phyloP scores from a whole-genome alignment of 2,113 vertebrate genomes.

The Stomatorhinus ivindoensis region DNA sequence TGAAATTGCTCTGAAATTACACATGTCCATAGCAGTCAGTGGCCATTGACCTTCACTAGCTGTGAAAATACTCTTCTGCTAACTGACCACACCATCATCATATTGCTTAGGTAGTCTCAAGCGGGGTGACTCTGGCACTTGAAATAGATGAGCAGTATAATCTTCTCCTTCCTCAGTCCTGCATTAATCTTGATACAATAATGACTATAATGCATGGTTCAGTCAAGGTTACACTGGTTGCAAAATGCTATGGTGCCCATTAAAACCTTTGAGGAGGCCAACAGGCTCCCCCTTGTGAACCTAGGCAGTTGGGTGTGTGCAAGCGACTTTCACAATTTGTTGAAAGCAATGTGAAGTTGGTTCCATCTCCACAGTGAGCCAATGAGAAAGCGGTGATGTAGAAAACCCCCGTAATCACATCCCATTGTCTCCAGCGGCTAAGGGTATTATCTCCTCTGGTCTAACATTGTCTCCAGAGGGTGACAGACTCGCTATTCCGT shows the following conservation, averaged over 20 bases:
- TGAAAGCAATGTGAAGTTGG: slow-evolving; percentile 3
- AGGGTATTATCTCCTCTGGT: slow-evolving; percentile 11
- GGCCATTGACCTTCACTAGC: neutral
- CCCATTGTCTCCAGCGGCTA: slow-evolving; percentile 15
- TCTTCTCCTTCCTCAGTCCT: neutral
- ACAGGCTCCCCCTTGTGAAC: neutral
- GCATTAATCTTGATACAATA: neutral
- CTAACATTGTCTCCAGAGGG: slow-evolving; percentile 13
- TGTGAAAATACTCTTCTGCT: neutral
- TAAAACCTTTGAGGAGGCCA: neutral
- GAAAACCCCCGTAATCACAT: slow-evolving; percentile 15
- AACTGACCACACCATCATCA: neutral
- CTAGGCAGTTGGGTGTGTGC: neutral
- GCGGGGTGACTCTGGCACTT: neutral
- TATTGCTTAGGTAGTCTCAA: neutral
- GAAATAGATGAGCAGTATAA: neutral
- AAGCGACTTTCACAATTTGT: neutral
- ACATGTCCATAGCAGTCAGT: neutral
- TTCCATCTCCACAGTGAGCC: slow-evolving; percentile 1
- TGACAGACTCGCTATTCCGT: slow-evolving; percentile 1
- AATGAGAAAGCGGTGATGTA: slow-evolving; percentile 4
- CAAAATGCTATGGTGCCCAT: neutral
- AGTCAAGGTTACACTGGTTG: neutral
- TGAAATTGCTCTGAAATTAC: neutral
- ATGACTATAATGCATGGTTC: neutral